Conservation (phyloP, 2,888 invertebrate species). For the Chaitophorus viminalis region DNA sequence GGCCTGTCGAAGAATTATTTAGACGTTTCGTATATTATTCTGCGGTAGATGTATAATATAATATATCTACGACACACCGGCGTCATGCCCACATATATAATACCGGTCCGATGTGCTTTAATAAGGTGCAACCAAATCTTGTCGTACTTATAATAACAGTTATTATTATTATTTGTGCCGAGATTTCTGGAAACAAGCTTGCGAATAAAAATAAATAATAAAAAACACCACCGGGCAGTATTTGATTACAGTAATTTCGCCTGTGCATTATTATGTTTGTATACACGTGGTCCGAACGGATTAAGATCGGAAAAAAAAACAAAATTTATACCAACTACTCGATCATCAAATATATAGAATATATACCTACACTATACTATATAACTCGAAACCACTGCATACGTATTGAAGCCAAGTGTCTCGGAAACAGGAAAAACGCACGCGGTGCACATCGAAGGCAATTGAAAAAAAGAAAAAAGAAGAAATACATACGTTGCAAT, state of each 20-base stretch:
- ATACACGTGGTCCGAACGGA: neutral
- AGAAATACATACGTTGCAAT: neutral
- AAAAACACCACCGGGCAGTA: constrained; percentile 20
- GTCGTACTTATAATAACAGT: neutral
- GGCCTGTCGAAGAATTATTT: neutral
- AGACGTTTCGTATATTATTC: neutral
- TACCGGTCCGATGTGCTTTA: constrained; percentile 6
- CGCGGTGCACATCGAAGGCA: neutral
- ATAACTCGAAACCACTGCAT: neutral
- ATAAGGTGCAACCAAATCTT: neutral
- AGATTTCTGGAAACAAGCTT: neutral
- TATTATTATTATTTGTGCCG: neutral
- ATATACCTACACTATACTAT: neutral
- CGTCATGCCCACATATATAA: neutral
- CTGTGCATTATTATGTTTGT: constrained; percentile 6
- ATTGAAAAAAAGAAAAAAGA: neutral
- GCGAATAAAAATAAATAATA: constrained; percentile 7
- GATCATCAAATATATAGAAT: neutral
- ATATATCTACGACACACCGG: neutral
- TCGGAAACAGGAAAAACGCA: constrained; percentile 45
- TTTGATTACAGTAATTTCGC: constrained; percentile 45
- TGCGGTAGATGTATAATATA: neutral
- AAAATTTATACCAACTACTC: constrained; percentile 20
- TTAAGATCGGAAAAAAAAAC: neutral
- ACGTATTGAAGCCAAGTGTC: neutral